Evolutionary conservation across 35 echinoderm and acorn worm species (phyloP), one percentile per base, ranked within the genome.

Genomic region (Ptychodera flava): DNA sequence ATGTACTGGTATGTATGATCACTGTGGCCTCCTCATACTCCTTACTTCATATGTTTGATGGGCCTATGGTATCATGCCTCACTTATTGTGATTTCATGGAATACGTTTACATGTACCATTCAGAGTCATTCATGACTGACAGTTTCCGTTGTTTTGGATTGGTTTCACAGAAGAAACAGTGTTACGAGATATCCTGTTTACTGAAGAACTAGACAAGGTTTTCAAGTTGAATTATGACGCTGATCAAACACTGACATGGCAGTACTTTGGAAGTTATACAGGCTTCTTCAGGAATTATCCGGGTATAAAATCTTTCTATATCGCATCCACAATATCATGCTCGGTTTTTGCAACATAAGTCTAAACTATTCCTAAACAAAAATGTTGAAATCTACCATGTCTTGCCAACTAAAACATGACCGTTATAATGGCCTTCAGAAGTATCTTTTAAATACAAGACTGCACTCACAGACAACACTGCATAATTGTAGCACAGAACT

Each of bases 251-350:
- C 33, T 97, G 32, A 93, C 91, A n/a, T 97, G 91, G 91, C 94
- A 97, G 83, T 97, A 91, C 77, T 97, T 97, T 89, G 94, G 91
- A 0, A 93, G 91, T 83, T 93, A 87, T 34, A 93, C 86, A 10
- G 94, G 94, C 16, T 97, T 90, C 86, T 93, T 97, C 78, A 93
- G 94, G 37, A 90, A 93, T 29, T 97, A 90, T 38, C 94, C 94
- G 78, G 94, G 94, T 97, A 34, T 64, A 64, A 88, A 85, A 31
- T 81, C 29, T 15, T 33, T 30, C 76, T 16, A 16, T 16, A 77
- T 29, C 16, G 76, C 16, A 29, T 77, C 76, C 76, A 77, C 29
- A 29, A 77, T 16, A 29, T 16, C 16, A 16, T 77, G 29, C 76
- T 29, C 76, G 76, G 76, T 16, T 77, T 16, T 29, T 16, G 16